Conservation (phyloP, 2,888 invertebrate species). For the Nemurella pictetii region DNA sequence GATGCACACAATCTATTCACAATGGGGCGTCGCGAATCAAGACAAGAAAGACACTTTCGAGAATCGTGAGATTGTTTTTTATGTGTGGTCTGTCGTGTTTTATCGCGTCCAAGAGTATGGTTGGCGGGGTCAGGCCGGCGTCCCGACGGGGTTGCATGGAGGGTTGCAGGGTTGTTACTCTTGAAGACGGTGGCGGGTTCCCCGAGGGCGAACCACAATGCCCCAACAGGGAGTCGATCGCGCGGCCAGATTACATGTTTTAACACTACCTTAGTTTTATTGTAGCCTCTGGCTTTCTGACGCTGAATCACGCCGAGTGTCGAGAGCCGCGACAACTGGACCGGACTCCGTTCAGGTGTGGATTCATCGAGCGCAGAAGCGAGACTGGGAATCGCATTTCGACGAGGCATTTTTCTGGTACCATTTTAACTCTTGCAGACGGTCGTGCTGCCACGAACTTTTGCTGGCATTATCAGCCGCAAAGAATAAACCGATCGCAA, state of each 20-base stretch:
- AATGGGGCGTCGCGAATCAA: not conserved
- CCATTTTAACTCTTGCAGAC: too few relatives aligned
- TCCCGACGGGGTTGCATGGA: not conserved
- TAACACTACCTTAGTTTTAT: not conserved
- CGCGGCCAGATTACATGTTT: not conserved
- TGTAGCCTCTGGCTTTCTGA: not conserved
- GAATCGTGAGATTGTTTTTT: not conserved
- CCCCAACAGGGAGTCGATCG: conserved; percentile 2
- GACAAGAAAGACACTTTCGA: not conserved
- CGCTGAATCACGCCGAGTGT: not conserved
- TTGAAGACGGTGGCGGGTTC: not conserved
- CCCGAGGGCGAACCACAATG: not conserved
- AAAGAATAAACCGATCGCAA: not conserved
- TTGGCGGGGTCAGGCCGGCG: not conserved
- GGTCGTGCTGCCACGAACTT: too few relatives aligned
- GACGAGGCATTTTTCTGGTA: not conserved
- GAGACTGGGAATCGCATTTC: not conserved
- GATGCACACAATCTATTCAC: not conserved
- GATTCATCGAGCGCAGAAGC: not conserved
- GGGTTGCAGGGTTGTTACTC: not conserved
- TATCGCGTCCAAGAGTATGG: not conserved
- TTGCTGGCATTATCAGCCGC: not conserved
- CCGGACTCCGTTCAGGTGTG: not conserved
- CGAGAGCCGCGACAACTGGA: not conserved
- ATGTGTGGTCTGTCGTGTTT: not conserved